These are phyloP conservation scores for Drosophila silvestris DNA, from an alignment of 2,888 invertebrate species.

Conservation along the genomic window DNA sequence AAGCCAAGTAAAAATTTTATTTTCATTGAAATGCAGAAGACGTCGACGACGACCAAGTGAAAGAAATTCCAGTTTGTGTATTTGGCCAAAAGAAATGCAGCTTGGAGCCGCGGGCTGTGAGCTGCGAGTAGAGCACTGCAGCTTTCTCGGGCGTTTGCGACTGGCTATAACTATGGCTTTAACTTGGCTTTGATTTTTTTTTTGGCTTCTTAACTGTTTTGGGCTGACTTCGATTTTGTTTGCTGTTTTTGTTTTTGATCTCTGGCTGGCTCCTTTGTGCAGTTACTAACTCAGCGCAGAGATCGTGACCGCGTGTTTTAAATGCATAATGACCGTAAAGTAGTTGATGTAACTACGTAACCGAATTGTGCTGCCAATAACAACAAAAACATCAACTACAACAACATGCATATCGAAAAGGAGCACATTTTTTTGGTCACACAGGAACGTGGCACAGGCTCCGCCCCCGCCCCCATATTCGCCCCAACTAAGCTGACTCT, in stretches of 20 bases:
- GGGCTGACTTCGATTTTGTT: slow-evolving; percentile 56
- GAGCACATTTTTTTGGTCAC: slow-evolving; percentile 62
- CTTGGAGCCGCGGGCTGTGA: slow-evolving; percentile 16
- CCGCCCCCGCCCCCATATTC: slow-evolving; percentile 2
- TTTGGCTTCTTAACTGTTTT: slow-evolving; percentile 51
- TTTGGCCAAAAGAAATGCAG: slow-evolving; percentile 71
- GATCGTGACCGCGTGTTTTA: slow-evolving; percentile 86
- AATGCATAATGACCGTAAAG: slow-evolving; percentile 85
- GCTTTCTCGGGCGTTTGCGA: slow-evolving; percentile 70
- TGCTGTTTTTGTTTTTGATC: slow-evolving; percentile 22
- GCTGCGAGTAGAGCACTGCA: slow-evolving; percentile 31
- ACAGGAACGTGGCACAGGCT: slow-evolving; percentile 59
- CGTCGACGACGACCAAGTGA: slow-evolving; percentile 64
- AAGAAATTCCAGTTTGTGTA: slow-evolving; percentile 73
- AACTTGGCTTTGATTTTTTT: slow-evolving; percentile 59
- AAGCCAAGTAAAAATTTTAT: slow-evolving; percentile 64
- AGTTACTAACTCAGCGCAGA: slow-evolving; percentile 82
- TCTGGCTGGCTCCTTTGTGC: slow-evolving; percentile 55
- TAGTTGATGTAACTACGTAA: slow-evolving; percentile 76
- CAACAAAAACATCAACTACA: slow-evolving; percentile 41
- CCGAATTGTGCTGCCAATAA: slow-evolving; percentile 70
- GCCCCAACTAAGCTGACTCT: not conserved
- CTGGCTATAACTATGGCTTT: slow-evolving; percentile 46
- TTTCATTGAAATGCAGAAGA: slow-evolving; percentile 74
- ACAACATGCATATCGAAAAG: slow-evolving; percentile 69